Evolutionary conservation across 2,888 invertebrate genomes (phyloP).

Genomic region (Leucophora obtusa): DNA sequence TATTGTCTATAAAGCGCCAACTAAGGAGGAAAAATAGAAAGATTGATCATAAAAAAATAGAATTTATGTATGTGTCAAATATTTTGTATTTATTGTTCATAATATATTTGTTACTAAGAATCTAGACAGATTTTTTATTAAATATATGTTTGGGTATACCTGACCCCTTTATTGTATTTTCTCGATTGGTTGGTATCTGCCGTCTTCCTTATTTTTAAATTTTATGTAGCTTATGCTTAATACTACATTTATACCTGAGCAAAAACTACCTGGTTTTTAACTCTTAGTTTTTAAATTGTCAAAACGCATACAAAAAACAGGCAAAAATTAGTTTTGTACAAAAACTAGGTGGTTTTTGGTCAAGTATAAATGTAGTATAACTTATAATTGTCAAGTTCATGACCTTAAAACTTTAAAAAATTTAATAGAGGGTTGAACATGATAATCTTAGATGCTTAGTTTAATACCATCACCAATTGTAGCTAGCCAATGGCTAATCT

Average conservation of each 20-base stretch:
- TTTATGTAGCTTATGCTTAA: conserved; percentile 7
- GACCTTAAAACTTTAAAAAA: conserved; percentile 29
- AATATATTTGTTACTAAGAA: neutral
- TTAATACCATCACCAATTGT: conserved; percentile 2
- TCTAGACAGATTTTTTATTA: neutral
- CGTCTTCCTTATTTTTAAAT: conserved; percentile 13
- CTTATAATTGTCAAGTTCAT: conserved; percentile 38
- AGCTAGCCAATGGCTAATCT: neutral
- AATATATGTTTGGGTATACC: neutral
- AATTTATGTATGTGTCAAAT: conserved; percentile 16
- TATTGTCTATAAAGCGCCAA: conserved; percentile 50
- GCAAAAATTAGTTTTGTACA: no score
- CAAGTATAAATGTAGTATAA: no score
- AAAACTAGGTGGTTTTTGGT: no score
- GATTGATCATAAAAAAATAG: conserved; percentile 22
- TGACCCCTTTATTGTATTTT: conserved; percentile 20
- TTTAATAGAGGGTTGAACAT: conserved; percentile 13
- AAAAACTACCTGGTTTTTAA: no score
- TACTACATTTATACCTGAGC: no score
- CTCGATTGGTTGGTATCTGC: conserved; percentile 4
- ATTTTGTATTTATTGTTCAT: neutral
- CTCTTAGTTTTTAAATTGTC: no score
- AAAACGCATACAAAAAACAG: no score
- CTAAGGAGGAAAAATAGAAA: conserved; percentile 28
- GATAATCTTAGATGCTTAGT: conserved; percentile 4